These are phyloP conservation scores for Takifugu bimaculatus DNA, from an alignment of 2,113 vertebrate genomes.

Conservation along the genomic window DNA sequence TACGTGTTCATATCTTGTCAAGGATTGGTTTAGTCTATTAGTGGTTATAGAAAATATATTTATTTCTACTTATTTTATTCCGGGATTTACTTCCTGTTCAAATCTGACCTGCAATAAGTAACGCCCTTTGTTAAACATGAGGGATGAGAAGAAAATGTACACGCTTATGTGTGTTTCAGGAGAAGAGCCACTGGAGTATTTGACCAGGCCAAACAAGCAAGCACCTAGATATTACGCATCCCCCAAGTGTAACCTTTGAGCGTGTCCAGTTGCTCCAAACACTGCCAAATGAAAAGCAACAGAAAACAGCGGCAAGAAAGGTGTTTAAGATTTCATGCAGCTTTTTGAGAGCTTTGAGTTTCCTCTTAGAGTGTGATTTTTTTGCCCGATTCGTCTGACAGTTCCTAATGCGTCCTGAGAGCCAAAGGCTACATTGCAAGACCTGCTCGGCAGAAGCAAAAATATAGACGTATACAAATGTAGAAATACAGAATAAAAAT, in stretches of 20 bases:
- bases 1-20: too few relatives aligned
- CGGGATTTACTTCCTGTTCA: too few relatives aligned
- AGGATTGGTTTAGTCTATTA: too few relatives aligned
- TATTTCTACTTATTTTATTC: too few relatives aligned
- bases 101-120: too few relatives aligned
- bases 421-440: constrained; percentile 49
- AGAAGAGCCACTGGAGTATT: neutral
- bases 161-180: too few relatives aligned
- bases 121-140: too few relatives aligned
- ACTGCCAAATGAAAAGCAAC: constrained; percentile 15
- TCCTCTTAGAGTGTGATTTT: constrained; percentile 41
- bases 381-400: constrained; percentile 45
- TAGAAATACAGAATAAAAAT: constrained; percentile 66
- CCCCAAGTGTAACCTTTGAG: constrained; percentile 18
- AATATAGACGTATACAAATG: constrained; percentile 58
- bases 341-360: constrained; percentile 59
- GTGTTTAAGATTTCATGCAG: constrained; percentile 72
- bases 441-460: constrained; percentile 34
- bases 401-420: constrained; percentile 63
- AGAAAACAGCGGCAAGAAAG: neutral
- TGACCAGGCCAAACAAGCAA: constrained; percentile 19
- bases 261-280: neutral
- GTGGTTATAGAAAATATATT: too few relatives aligned
- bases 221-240: constrained; percentile 2
- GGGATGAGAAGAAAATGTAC: too few relatives aligned